Percentiles rank a stretch among this genome's conserved stretches.
Conservation (phyloP, 1,140 invertebrate genomes). For the Meteorus sp. region DNA sequence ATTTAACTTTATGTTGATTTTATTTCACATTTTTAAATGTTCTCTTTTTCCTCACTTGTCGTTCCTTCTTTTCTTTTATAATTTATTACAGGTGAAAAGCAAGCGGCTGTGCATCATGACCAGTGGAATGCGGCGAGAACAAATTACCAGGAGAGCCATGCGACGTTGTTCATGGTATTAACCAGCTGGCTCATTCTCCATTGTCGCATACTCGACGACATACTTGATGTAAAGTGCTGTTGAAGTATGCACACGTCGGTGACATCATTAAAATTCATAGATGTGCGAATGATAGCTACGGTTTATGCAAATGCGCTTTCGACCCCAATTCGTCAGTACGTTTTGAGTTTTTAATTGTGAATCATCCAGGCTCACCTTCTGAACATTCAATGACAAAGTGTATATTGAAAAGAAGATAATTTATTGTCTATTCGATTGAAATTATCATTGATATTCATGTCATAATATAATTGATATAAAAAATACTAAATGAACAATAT, state of each 20-base stretch:
- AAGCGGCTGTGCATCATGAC: conserved; percentile 55
- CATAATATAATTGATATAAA: too few relatives aligned
- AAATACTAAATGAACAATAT: too few relatives aligned
- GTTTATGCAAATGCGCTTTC: conserved; percentile 1
- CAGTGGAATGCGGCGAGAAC: conserved; percentile 48
- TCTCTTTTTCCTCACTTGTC: neutral
- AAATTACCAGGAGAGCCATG: conserved; percentile 12
- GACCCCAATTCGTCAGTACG: neutral
- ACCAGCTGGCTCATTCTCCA: conserved; percentile 3
- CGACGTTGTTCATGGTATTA: neutral
- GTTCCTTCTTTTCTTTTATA: conserved; percentile 1
- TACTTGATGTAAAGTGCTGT: conserved; percentile 3
- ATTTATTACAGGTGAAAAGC: conserved; percentile 48
- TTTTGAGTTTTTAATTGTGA: neutral
- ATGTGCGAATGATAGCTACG: neutral
- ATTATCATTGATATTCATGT: too few relatives aligned
- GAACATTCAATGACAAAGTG: too few relatives aligned
- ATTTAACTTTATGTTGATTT: neutral
- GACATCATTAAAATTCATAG: conserved; percentile 5
- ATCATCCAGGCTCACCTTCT: too few relatives aligned
- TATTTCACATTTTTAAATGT: neutral
- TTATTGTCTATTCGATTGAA: too few relatives aligned
- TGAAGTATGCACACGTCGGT: neutral
- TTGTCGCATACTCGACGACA: neutral
- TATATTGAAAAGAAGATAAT: too few relatives aligned